Conservation (phyloP, 2,888 invertebrate genomes). For the Pseudoips prasinana region DNA sequence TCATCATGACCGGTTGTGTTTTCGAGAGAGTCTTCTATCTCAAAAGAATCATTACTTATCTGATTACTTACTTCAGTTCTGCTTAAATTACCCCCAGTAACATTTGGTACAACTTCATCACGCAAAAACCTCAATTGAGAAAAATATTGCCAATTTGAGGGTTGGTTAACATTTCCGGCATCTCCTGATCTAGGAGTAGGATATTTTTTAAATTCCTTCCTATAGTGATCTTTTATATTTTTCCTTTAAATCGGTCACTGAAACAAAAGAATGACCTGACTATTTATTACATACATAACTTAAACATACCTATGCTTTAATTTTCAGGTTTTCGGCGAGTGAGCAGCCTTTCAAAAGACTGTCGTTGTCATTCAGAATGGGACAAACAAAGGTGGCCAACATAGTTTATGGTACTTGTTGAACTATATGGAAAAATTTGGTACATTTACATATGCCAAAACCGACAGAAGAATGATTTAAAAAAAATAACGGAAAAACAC, state of each 20-base stretch:
- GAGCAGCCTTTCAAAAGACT: slow-evolving; percentile 19
- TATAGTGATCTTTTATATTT: slow-evolving; percentile 20
- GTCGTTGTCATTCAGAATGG: slow-evolving; percentile 21
- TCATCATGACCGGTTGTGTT: slow-evolving; percentile 20
- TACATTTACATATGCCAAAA: slow-evolving; percentile 20
- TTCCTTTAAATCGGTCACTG: slow-evolving; percentile 22
- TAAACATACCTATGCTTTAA: slow-evolving; percentile 13
- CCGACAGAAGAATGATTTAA: slow-evolving; percentile 21
- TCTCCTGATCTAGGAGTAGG: slow-evolving; percentile 21
- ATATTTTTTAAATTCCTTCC: slow-evolving; percentile 26
- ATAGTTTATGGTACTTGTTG: slow-evolving; percentile 14
- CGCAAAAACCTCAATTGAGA: slow-evolving; percentile 18
- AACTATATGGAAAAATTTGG: slow-evolving; percentile 23
- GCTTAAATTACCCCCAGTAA: slow-evolving; percentile 18
- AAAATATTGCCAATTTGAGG: slow-evolving; percentile 20
- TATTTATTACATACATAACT: slow-evolving; percentile 9
- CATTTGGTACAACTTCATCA: slow-evolving; percentile 14
- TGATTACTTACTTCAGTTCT: slow-evolving; percentile 13
- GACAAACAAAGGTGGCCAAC: slow-evolving; percentile 18
- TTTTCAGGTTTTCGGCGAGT: slow-evolving; percentile 23
- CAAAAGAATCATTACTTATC: slow-evolving; percentile 18
- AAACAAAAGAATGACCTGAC: slow-evolving; percentile 9
- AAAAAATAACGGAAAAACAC: slow-evolving; percentile 18
- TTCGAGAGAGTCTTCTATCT: slow-evolving; percentile 17
- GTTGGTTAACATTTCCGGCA: slow-evolving; percentile 16